These are phyloP conservation scores for Epirrhoe tristata DNA, from an alignment of 2,888 invertebrate species.

Conservation along the genomic window DNA sequence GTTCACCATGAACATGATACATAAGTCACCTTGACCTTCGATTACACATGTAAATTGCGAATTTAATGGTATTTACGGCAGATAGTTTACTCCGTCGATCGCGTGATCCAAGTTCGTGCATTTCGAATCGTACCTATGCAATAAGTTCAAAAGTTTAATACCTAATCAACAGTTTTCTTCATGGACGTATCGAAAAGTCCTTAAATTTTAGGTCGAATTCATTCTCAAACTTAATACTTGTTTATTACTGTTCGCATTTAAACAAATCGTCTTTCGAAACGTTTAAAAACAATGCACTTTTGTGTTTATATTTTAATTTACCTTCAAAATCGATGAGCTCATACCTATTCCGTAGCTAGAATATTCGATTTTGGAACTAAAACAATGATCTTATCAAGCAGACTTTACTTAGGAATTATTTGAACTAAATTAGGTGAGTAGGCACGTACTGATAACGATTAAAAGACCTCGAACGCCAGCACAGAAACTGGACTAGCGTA, in stretches of 20 bases:
- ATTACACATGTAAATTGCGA: conserved; percentile 16
- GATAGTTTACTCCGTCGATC: conserved; percentile 10
- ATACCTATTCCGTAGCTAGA: not conserved
- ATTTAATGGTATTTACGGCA: conserved; percentile 10
- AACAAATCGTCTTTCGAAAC: not conserved
- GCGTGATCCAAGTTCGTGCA: conserved; percentile 30
- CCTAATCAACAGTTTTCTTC: conserved; percentile 12
- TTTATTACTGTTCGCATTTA: not conserved
- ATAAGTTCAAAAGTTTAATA: conserved; percentile 25
- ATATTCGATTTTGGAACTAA: conserved; percentile 7
- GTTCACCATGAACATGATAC: conserved; percentile 1
- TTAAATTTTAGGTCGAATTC: not conserved
- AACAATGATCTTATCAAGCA: conserved; percentile 33
- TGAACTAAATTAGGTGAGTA: conserved; percentile 33
- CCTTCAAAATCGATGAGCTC: not conserved
- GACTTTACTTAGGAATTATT: conserved; percentile 34
- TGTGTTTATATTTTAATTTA: not conserved
- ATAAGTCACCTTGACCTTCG: conserved; percentile 15
- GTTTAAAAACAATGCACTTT: not conserved
- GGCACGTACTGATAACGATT: conserved; percentile 22
- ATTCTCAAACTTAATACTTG: not conserved
- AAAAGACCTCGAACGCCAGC: conserved; percentile 19
- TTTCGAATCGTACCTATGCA: conserved; percentile 21
- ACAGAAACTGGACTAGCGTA: conserved; percentile 20
- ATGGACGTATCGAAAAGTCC: conserved; percentile 9